Evolutionary conservation across 2,797 vertebrate species (phyloP).

Genomic region (Alfaro cultratus): DNA sequence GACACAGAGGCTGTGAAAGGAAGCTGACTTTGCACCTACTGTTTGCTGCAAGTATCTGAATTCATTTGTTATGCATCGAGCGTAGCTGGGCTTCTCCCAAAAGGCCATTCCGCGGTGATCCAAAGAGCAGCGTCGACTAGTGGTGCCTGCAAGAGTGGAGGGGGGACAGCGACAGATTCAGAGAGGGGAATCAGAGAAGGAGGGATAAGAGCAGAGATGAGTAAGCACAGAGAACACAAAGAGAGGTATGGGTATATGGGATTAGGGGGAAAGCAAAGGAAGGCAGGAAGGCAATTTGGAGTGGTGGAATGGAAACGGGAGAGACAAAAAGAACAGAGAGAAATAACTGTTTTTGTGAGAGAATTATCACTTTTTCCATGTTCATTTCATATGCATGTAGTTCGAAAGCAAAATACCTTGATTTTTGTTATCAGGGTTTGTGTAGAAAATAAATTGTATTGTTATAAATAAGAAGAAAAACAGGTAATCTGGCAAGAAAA

Average conservation of each 20-base stretch:
- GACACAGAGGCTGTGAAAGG: conserved; percentile 86
- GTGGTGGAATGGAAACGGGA: conserved; percentile 23
- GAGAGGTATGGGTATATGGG: conserved; percentile 20
- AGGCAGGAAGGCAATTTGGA: conserved; percentile 60
- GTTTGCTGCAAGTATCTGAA: conserved; percentile 99
- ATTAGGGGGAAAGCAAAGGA: conserved; percentile 60
- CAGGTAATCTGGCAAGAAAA: conserved; percentile 22
- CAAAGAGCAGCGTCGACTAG: conserved; percentile 99
- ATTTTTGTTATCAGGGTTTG: conserved; percentile 24
- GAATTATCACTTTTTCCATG: conserved; percentile 28
- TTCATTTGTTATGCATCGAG: conserved; percentile 99
- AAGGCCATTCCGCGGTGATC: conserved; percentile 97
- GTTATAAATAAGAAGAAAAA: conserved; percentile 19
- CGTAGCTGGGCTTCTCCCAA: conserved; percentile 99
- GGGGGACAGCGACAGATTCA: conserved; percentile 57
- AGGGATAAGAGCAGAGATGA: conserved; percentile 49
- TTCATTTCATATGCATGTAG: conserved; percentile 31
- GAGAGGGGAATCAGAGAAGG: conserved; percentile 34
- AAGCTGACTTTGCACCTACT: conserved; percentile 99
- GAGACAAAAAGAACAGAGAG: conserved; percentile 33
- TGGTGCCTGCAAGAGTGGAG: conserved; percentile 89
- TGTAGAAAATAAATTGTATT: conserved; percentile 15
- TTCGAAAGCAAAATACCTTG: conserved; percentile 48
- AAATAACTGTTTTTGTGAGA: conserved; percentile 51
- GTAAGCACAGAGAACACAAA: conserved; percentile 26